These are phyloP conservation scores for Ormyrus thymus DNA, from an alignment of 2,888 invertebrate species.

Conservation along the genomic window DNA sequence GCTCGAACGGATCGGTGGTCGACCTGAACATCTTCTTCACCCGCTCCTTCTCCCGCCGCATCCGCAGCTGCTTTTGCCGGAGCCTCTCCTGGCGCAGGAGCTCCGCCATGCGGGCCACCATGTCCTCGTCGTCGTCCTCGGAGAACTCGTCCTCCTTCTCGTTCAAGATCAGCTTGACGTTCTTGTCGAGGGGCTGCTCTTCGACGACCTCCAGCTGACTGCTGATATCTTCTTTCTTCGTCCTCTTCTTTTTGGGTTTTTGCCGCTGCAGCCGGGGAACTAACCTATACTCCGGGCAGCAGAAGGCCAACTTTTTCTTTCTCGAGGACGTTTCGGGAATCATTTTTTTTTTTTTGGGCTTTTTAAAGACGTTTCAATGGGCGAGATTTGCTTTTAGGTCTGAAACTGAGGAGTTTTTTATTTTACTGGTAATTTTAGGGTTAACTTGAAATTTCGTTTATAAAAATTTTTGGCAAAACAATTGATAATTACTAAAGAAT, in stretches of 20 bases:
- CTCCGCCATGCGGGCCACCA: too few relatives aligned
- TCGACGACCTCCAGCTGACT: neutral
- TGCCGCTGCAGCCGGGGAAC: too few relatives aligned
- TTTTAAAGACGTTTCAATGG: too few relatives aligned
- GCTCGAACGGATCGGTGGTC: constrained; percentile 57
- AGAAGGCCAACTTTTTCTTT: too few relatives aligned
- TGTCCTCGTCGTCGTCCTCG: too few relatives aligned
- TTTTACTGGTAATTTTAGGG: constrained; percentile 10
- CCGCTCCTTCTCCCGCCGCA: neutral
- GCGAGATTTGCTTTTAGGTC: too few relatives aligned
- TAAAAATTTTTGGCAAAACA: constrained; percentile 1
- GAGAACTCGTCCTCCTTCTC: too few relatives aligned
- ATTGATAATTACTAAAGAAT: neutral
- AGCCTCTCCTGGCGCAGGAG: too few relatives aligned
- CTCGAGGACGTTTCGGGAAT: too few relatives aligned
- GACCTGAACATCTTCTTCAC: constrained; percentile 49
- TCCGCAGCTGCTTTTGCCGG: neutral
- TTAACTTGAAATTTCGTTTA: constrained; percentile 12
- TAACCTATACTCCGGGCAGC: too few relatives aligned
- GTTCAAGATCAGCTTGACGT: neutral
- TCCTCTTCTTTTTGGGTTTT: neutral
- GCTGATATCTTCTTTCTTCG: neutral
- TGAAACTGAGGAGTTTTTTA: too few relatives aligned
- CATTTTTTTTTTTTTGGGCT: too few relatives aligned
- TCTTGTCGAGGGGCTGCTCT: neutral